These are phyloP conservation scores for Tachina fera DNA, from an alignment of 2,888 invertebrate genomes.

Conservation along the genomic window DNA sequence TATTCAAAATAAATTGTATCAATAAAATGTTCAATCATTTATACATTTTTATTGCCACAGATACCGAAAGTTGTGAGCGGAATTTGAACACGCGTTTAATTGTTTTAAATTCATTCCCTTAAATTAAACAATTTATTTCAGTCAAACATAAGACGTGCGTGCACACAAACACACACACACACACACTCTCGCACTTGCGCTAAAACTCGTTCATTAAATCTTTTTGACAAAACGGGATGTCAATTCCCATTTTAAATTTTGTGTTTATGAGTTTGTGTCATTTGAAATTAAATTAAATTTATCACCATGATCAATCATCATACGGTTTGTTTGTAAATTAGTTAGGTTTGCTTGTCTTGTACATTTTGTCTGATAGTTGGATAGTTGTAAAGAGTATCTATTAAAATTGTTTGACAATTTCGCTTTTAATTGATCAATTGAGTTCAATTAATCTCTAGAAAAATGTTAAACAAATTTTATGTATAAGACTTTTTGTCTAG, in stretches of 20 bases:
- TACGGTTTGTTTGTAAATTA: constrained; percentile 41
- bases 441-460: constrained; percentile 57
- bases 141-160: neutral
- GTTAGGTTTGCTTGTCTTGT: neutral
- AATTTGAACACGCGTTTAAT: constrained; percentile 55
- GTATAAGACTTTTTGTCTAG: neutral
- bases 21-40: constrained; percentile 45
- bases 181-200: neutral
- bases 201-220: constrained; percentile 14
- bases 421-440: constrained; percentile 69
- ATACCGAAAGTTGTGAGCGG: constrained; percentile 30
- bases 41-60: constrained; percentile 40
- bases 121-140: constrained; percentile 54
- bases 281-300: constrained; percentile 53
- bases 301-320: constrained; percentile 64
- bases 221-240: constrained; percentile 22
- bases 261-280: neutral
- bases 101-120: constrained; percentile 48
- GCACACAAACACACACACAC: neutral
- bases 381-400: constrained; percentile 11
- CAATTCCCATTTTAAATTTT: constrained; percentile 28
- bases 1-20: constrained; percentile 51
- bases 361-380: neutral
- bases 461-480: constrained; percentile 8
- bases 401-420: constrained; percentile 40